Evolutionary conservation across 2,797 vertebrate genomes (phyloP).

Genomic region (Sebastes minor): DNA sequence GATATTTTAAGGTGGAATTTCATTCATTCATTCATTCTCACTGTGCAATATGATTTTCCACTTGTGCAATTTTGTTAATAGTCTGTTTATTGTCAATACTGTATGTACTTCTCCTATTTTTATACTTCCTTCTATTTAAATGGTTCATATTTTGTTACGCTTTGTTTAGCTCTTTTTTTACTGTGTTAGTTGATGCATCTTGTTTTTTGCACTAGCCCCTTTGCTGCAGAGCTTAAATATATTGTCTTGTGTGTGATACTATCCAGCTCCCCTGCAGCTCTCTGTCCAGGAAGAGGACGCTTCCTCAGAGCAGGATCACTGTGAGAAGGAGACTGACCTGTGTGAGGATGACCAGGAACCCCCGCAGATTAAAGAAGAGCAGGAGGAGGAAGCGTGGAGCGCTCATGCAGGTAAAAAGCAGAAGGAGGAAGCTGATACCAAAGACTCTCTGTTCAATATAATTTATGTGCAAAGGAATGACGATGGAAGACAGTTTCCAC

Average conservation of each 20-base stretch:
- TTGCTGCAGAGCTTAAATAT: neutral
- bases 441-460: slow-evolving; percentile 54
- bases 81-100: too few relatives aligned
- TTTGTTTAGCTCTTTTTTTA: too few relatives aligned
- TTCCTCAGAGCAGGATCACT: neutral
- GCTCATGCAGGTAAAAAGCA: neutral
- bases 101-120: too few relatives aligned
- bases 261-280: slow-evolving; percentile 9
- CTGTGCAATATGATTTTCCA: too few relatives aligned
- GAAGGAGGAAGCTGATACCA: slow-evolving; percentile 21
- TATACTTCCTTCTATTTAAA: too few relatives aligned
- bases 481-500: neutral
- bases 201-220: too few relatives aligned
- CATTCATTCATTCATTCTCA: too few relatives aligned
- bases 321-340: neutral
- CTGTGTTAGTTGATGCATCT: too few relatives aligned
- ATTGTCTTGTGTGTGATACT: neutral
- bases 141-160: too few relatives aligned
- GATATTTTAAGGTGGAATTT: too few relatives aligned
- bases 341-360: neutral
- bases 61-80: too few relatives aligned
- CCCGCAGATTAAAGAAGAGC: slow-evolving; percentile 38
- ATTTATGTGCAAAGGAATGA: slow-evolving; percentile 39
- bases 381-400: slow-evolving; percentile 22
- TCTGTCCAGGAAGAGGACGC: neutral